Base-by-base conservation (phyloP, 2,113 vertebrate genomes). In the Turdus rufiventris region DNA sequence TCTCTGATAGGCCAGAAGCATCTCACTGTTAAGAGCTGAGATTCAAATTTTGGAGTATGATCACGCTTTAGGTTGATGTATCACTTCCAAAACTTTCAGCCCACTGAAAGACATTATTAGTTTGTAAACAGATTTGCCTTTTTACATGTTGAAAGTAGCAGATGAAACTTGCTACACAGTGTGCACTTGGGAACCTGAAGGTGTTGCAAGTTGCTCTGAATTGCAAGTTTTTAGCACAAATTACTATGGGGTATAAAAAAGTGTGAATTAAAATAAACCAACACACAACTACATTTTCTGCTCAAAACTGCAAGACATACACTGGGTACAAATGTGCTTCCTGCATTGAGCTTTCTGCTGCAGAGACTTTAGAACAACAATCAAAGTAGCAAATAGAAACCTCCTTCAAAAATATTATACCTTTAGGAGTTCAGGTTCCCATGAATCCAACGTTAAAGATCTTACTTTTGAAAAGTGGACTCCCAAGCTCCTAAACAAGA, bases 381-480 rank as follows among this genome's bases (percentile, higher is more conserved):
- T 9, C 5, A 33, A 56, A 70, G 26, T 28, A 75, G 2, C 28
- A 73, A 86, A 76, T 0, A 63, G 40, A 74, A 83, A 77, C 9
- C 33, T 14, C 6, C 48, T 89, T 70, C 6, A 80, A 86, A 95
- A 67, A 63, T 75, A 60, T 51, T 65, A 10, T 97, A 99, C 99
- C 98, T 99, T 99, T 43, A 99, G 97, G 68, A 99, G 98, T 96
- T 99, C 99, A 77, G 99, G 99, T 89, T 99, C 99, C 99, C 99
- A 99, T 3, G 98, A 98, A 91, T 99, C 99, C 96, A 99, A 95
- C 2, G 99, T 99, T 97, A 99, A 97, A 94, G 99, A 99, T 33
- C 99, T 98, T 50, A 99, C 99, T 97, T 99, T 99, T 54, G 99
- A 99, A 95, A 99, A 99, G 94, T 99, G 99, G 68, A 99, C 99